A percentile compares a stretch with the other conserved stretches of the same genome.
Evolutionary conservation across 2,797 vertebrate species (phyloP).

Genomic region (Falco columbarius): DNA sequence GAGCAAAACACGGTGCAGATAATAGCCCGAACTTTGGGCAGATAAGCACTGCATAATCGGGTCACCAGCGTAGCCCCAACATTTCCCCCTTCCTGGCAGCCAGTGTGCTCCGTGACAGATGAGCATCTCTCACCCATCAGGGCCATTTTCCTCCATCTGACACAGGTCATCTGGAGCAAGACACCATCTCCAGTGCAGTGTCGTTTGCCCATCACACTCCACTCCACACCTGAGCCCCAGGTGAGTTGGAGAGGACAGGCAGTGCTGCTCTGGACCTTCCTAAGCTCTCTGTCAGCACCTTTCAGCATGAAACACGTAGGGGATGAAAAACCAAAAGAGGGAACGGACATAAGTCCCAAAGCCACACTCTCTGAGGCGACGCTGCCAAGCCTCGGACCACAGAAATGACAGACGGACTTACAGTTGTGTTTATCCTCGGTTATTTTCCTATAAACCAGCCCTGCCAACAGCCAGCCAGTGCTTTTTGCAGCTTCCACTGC

Average conservation of each 20-base stretch:
- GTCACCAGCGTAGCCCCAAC: neutral
- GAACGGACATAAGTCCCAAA: neutral
- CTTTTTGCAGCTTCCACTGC: slow-evolving; percentile 65
- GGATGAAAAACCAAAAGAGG: neutral
- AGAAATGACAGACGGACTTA: slow-evolving; percentile 60
- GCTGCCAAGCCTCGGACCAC: slow-evolving; percentile 53
- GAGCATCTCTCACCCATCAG: neutral
- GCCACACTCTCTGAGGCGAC: neutral
- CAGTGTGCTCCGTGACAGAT: rapidly evolving
- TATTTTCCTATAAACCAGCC: slow-evolving; percentile 68
- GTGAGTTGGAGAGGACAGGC: neutral
- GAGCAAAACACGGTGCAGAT: slow-evolving; percentile 40
- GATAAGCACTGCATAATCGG: neutral
- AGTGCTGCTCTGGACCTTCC: rapidly evolving
- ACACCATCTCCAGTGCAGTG: rapidly evolving
- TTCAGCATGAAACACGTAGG: rapidly evolving
- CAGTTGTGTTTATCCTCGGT: neutral
- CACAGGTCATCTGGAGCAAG: neutral
- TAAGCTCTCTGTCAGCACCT: neutral
- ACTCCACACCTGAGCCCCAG: neutral
- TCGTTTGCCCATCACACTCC: neutral
- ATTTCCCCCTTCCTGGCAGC: neutral
- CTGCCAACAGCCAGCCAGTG: slow-evolving; percentile 57
- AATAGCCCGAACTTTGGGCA: neutral
- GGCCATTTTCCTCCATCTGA: neutral